Percentiles rank a stretch among this genome's conserved stretches.
Evolutionary conservation across 2,113 vertebrate species (phyloP).

Genomic region (Entomyzon cyanotis): DNA sequence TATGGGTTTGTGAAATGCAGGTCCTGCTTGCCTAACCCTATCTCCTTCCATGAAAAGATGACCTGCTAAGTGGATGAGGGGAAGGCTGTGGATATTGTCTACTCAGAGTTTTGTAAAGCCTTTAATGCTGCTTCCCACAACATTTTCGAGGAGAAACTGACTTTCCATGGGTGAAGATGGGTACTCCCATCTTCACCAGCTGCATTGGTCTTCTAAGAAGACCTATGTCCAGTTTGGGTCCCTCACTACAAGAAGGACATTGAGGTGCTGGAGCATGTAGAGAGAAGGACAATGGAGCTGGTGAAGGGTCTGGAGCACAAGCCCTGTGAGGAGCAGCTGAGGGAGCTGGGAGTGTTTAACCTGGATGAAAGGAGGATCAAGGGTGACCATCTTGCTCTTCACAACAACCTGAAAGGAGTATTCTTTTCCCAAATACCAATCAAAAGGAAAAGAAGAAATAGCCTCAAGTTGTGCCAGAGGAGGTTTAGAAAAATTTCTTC

Average conservation of each 20-base stretch:
- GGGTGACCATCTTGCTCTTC: neutral
- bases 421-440: neutral
- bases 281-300: rapidly evolving
- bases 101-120: neutral
- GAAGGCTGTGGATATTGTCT: neutral
- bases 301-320: neutral
- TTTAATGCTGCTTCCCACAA: neutral
- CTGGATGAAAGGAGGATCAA: neutral
- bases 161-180: neutral
- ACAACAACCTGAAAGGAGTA: neutral
- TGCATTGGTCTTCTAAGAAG: neutral
- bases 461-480: neutral
- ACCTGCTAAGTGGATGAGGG: neutral
- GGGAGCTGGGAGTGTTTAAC: neutral
- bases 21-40: neutral
- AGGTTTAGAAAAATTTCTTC: neutral
- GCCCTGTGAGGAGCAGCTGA: rapidly evolving
- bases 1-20: neutral
- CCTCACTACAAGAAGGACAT: rapidly evolving
- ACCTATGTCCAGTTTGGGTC: neutral
- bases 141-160: rapidly evolving
- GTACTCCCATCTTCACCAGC: neutral
- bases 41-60: neutral
- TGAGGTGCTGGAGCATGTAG: rapidly evolving
- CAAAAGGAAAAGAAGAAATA: neutral